These are phyloP conservation scores for Cantharis flavilabris DNA, from an alignment of 2,888 invertebrate species.

Conservation along the genomic window DNA sequence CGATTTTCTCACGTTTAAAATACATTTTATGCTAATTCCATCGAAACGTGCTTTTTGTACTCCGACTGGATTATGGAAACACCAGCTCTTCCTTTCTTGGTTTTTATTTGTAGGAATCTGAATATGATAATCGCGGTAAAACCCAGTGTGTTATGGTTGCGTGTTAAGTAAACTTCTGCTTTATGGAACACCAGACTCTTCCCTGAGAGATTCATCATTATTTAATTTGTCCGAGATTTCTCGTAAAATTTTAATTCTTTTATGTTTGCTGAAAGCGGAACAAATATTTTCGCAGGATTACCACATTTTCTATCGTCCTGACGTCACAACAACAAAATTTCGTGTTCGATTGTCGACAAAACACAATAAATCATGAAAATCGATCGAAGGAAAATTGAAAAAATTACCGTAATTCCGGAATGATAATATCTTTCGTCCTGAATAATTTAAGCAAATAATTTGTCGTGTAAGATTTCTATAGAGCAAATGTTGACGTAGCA, in stretches of 20 bases:
- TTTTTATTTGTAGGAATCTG: conserved; percentile 5
- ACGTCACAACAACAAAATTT: not conserved
- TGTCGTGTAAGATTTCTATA: not conserved
- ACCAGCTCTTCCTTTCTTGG: conserved; percentile 4
- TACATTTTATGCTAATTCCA: conserved; percentile 16
- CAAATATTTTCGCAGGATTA: not conserved
- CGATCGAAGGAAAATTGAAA: not conserved
- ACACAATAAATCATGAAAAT: not conserved
- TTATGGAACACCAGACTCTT: not conserved
- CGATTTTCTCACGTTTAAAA: not conserved
- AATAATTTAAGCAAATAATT: not conserved
- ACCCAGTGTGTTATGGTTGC: not conserved
- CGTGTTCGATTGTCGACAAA: not conserved
- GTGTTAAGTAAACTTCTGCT: not conserved
- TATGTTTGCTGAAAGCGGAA: not conserved
- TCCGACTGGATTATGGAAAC: conserved; percentile 16
- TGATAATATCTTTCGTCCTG: not conserved
- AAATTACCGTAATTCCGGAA: not conserved
- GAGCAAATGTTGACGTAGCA: not conserved
- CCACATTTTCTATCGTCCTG: not conserved
- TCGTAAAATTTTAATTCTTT: not conserved
- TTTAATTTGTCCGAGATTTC: not conserved
- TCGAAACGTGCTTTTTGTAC: conserved; percentile 14
- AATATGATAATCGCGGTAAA: conserved; percentile 2
- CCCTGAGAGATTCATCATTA: not conserved